Evolutionary conservation across 2,113 vertebrate species (phyloP), one percentile per base, ranked within the genome.

Genomic region (Scomber scombrus): DNA sequence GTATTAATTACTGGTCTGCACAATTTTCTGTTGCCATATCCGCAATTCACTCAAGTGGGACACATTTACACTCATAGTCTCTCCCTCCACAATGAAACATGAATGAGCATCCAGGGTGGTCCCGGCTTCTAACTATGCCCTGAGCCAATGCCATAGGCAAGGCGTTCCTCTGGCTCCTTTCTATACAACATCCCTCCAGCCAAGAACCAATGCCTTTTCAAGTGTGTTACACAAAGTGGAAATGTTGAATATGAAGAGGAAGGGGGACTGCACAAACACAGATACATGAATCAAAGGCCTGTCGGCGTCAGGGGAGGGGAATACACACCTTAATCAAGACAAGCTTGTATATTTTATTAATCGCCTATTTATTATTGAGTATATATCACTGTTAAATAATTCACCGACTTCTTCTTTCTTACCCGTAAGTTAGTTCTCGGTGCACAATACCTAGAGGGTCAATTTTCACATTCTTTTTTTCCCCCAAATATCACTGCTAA

Each of bases 311-410:
- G 81, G 84, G 89, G 89, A 88, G 82, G 70, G 81, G 86, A 89
- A 93, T 91, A 72, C 87, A 88, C 92, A 92, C 92, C 90, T 91
- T 94, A 92, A 91, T 93, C 90, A 94, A 89, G 93, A 92, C 87
- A 93, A 91, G 90, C 85, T 91, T 88, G 80, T 85, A 91, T 93
- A 82, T 93, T 93, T 93, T 92, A 93, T 94, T 93, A 87, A 94
- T 85, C 69, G 58, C 77, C 69, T 80, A 92, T 94, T 94, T 92
- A 93, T 93, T 94, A 94, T 94, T 93, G 90, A 93, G 91, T 75
- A 85, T 89, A 91, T 92, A 91, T 89, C 81, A 78, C 72, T 72
- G 58, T 80, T 93, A 64, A 93, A 94, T 93, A 84, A 91, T 94
- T 92, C 77, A 93, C 55, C 21, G 73, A 89, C 65, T 78, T 66